These are phyloP conservation scores for Cydia fagiglandana DNA, from an alignment of 1,140 invertebrate genomes.

Conservation along the genomic window DNA sequence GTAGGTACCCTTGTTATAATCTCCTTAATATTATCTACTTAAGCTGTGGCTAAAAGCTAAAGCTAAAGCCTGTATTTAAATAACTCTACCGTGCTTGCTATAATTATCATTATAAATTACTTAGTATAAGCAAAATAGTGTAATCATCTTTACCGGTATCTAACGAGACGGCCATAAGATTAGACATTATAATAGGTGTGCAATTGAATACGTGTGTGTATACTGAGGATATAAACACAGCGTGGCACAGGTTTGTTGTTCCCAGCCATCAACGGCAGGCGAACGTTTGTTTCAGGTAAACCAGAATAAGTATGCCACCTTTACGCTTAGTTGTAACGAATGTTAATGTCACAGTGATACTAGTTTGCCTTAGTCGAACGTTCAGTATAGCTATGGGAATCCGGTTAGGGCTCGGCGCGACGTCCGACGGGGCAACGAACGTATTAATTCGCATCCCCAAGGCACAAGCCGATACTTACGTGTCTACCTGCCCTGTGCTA, in stretches of 20 bases:
- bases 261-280: neutral
- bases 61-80: neutral
- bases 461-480: constrained; percentile 39
- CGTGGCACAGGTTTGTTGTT: neutral
- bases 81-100: neutral
- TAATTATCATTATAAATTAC: constrained; percentile 5
- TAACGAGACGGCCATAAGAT: constrained; percentile 23
- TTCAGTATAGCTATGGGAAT: constrained; percentile 9
- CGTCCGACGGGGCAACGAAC: constrained; percentile 56
- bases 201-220: constrained; percentile 20
- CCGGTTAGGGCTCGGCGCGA: constrained; percentile 31
- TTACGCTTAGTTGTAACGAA: neutral
- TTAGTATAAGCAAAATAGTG: constrained; percentile 17
- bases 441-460: constrained; percentile 55
- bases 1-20: neutral
- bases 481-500: constrained; percentile 20
- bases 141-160: constrained; percentile 10
- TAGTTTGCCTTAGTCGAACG: neutral
- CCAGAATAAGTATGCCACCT: neutral
- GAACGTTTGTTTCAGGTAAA: neutral
- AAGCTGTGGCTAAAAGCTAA: neutral
- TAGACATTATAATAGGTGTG: constrained; percentile 30
- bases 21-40: neutral
- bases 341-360: neutral
- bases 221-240: constrained; percentile 19